These are phyloP conservation scores for Macrosiphum euphorbiae DNA, from an alignment of 2,888 invertebrate species.

Conservation along the genomic window DNA sequence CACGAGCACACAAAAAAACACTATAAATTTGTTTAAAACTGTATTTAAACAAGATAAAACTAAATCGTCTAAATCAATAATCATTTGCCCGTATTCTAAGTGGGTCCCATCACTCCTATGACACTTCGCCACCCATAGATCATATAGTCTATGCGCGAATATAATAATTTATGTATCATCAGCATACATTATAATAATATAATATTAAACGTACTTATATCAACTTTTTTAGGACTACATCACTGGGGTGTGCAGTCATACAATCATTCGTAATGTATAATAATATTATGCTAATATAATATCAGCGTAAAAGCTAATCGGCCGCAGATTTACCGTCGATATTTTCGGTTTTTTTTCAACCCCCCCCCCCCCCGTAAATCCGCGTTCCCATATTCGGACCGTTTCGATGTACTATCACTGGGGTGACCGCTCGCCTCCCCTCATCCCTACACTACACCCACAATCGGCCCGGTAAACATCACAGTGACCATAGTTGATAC, in stretches of 20 bases:
- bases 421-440: background rate
- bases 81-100: background rate
- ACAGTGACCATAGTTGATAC: slow-evolving; percentile 26
- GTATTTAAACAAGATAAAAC: no score
- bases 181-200: no score
- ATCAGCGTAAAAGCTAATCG: background rate
- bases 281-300: background rate
- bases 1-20: no score
- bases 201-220: no score
- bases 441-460: background rate
- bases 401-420: background rate
- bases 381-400: background rate
- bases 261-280: background rate
- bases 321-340: background rate
- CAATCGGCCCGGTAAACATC: background rate
- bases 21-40: no score
- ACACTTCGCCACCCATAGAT: no score
- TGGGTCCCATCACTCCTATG: background rate
- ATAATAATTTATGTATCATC: no score
- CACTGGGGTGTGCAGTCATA: background rate
- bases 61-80: no score
- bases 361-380: background rate
- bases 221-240: background rate
- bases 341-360: background rate
- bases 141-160: no score